Evolutionary conservation across 2,797 vertebrate genomes (phyloP), one percentile per base, ranked within the genome.

Genomic region (Sebastes cheni): DNA sequence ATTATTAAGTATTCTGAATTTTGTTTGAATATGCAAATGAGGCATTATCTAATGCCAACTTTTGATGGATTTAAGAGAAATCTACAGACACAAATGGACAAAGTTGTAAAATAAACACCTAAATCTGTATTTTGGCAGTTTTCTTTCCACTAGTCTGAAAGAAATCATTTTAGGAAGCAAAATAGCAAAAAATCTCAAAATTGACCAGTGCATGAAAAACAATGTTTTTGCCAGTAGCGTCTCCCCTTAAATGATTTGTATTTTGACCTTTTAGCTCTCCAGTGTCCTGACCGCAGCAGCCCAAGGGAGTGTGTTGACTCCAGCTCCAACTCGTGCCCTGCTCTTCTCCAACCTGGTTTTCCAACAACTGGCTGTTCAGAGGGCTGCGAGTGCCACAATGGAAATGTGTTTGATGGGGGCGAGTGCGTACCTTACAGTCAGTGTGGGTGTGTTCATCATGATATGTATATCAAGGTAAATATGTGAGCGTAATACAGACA

Each of bases 401-500:
- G 79, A 6, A 87, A 83, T 34, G 76, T 91, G 46, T 79, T 84
- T 76, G 81, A 89, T 1, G 64, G 67, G 12, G 54, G 7, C 6
- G 12, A 82, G 25, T 92, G 91, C 12, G 54, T 86, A 14, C 25
- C 18, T 1, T 46, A 77, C 1, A 42, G 64, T 36, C 56, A 75
- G 18, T 92, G 91, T n/a, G 90, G 91, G 25, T 91, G 88, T 34
- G 14, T 68, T 20, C 72, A 76, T 16, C 29, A 72, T 3, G 82
- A 80, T 18, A 10, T 3, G 29, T 91, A 92, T 60, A 80, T 91
- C 27, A 80, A 92, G 82, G 88, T 93, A 81, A 75, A 16, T 59
- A 13, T 23, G 20, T 1, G 64, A 12, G 32, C 11, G 22, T 14
- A 3, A 36, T 36, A 66, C 12, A 66, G 20, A 6, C 2, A 8